phyloP scores from a whole-genome alignment of 2,113 vertebrate genomes.

The Pantherophis guttatus region DNA sequence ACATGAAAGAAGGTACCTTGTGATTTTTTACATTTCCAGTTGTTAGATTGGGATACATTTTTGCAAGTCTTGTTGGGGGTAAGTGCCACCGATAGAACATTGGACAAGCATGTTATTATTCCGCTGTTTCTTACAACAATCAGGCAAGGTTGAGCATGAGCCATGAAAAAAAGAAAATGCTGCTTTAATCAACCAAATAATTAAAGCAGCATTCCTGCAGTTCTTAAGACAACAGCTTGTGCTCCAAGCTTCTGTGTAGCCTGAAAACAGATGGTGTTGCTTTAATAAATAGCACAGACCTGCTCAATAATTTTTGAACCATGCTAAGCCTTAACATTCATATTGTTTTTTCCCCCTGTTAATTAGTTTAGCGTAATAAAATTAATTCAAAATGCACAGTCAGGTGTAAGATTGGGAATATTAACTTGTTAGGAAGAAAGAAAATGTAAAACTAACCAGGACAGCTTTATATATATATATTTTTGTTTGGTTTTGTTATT shows the following conservation, averaged over 20 bases:
- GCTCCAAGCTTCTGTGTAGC: neutral
- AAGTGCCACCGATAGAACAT: too few species aligned
- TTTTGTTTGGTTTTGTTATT: neutral
- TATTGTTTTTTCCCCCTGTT: neutral
- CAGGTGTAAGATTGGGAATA: neutral
- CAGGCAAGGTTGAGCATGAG: neutral
- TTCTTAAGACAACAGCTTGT: neutral
- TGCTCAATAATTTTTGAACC: neutral
- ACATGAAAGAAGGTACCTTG: too few species aligned
- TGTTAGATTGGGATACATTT: too few species aligned
- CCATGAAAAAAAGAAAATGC: neutral
- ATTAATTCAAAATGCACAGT: neutral
- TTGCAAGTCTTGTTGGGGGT: too few species aligned
- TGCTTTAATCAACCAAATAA: neutral
- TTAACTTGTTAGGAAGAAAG: neutral
- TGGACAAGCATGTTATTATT: neutral
- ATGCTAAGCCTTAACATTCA: neutral
- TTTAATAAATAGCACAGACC: neutral
- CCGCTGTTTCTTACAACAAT: neutral
- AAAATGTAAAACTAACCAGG: neutral
- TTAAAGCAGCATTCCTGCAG: neutral
- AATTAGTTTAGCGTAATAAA: neutral
- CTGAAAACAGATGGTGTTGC: neutral
- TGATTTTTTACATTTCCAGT: too few species aligned
- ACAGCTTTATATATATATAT: neutral